Evolutionary conservation across 2,113 vertebrate genomes (phyloP), one percentile per base, ranked within the genome.

Genomic region (Paracanthobrama guichenoti): DNA sequence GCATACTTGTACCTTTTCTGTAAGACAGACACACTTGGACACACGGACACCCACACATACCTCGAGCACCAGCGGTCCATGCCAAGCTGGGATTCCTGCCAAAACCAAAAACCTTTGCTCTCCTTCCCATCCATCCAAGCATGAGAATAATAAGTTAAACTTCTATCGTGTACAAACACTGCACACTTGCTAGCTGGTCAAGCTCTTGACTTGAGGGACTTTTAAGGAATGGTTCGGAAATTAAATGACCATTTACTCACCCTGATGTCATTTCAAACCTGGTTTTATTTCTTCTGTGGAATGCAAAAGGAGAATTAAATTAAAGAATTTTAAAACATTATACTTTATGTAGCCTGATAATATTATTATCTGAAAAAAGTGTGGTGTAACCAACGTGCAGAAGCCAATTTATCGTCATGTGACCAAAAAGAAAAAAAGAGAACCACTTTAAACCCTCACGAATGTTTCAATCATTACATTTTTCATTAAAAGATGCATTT

Each of bases 61-160:
- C 57, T 84, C 39, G 64, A 85, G 80, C 20, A 53, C 87, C 69
- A 73, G 55, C 5, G 53, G 79, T 42, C 66, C 83, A 87, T 87
- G 85, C 87, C 87, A 86, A 86, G 85, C 80, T 85, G 77, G 75
- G 71, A 83, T 39, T 77, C 48, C 42, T 85, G 83, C 88, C 83
- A 82, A 85, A 83, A 71, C 67, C 60, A 77, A 79, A 79, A 76
- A 53, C 57, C 39, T 87, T 72, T 76, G 74, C 83, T 85, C 83
- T 73, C 79, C 79, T 86, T 78, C 82, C 77, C 84, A 86, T 84
- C 79, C 48, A 72, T 42, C 50, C 57, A 64, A 88, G 75, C 87
- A 83, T 85, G 80, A 85, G 84, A 88, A 86, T 85, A 66, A 81
- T 62, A 80, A 35, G 18, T 42, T 57, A n/a, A 60, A 80, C 71